Base-by-base conservation (phyloP, 2,888 invertebrate species). In the Ditula angustiorana region DNA sequence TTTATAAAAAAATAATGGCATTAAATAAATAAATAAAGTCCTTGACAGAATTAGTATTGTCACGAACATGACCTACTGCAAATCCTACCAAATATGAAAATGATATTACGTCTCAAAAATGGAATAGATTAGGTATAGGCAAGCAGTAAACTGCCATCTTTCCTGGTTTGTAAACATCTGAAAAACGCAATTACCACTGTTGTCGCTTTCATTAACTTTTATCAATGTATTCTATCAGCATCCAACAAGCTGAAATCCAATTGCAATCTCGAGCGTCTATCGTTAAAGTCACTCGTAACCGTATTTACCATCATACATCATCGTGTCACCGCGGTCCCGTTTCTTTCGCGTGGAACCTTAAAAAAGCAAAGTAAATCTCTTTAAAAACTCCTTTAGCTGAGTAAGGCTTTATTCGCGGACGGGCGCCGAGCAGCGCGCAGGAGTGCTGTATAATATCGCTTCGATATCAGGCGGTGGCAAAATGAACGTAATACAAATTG, bases 401-500 rank as follows among this genome's bases (percentile, higher is more conserved):
- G 53, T 62, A 62, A 58, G 59, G 55, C 67, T 63, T 59, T 50
- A 56, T 63, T 63, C 55, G 59, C 23, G 59, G 63, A 49, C 55
- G 47, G 33, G 49, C 61, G 57, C 11, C 50, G 61, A 50, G 49
- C 28, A 50, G 41, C 53, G n/a, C 35, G 24, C 63, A 28, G 53
- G 53, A 64, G 59, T 53, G 59, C 46, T 61, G 46, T 63, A 33
- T 61, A 56, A 44, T 50, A 61, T 68, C 60, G 44, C 47, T 50
- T 23, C 56, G 47, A 62, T 67, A 69, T 70, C 67, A 65, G 62
- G 61, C 63, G 68, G 49, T 41, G 66, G 66, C 66, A 69, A 74
- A 77, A 73, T 74, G 75, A 75, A 72, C 74, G 69, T 74, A 74
- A 76, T 76, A 74, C 74, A 75, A 76, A 78, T 75, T 77, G 76